These are phyloP conservation scores for Argopecten irradians DNA, from an alignment of 1,140 invertebrate species.

Conservation along the genomic window DNA sequence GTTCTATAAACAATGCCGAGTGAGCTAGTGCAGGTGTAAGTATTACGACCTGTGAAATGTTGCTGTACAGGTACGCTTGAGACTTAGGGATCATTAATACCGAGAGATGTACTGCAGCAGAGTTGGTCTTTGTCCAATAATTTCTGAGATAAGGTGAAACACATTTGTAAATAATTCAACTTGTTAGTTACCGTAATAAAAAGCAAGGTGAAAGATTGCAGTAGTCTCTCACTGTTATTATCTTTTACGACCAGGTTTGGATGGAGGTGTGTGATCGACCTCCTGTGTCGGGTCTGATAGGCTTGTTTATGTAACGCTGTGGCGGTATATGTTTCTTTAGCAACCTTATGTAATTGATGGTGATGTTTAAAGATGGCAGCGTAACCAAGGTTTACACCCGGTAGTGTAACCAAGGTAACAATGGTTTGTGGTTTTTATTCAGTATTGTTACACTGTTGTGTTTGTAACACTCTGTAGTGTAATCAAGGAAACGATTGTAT, in stretches of 20 bases:
- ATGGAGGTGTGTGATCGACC: not conserved
- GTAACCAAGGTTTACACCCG: too few species aligned
- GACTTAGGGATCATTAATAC: not conserved
- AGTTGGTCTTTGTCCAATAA: not conserved
- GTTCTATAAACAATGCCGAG: too few species aligned
- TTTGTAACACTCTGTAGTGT: too few species aligned
- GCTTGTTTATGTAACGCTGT: not conserved
- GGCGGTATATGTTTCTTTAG: not conserved
- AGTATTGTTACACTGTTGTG: too few species aligned
- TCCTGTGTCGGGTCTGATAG: not conserved
- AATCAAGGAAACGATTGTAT: too few species aligned
- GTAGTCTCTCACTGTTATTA: too few species aligned
- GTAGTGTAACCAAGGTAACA: too few species aligned
- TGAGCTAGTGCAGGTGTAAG: too few species aligned
- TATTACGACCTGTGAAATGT: too few species aligned
- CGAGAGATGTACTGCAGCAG: not conserved
- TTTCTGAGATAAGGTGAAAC: not conserved
- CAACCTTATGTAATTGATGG: not conserved
- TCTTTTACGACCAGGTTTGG: not conserved
- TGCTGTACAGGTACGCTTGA: not conserved
- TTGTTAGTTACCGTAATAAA: not conserved
- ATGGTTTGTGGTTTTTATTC: too few species aligned
- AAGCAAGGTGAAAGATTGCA: not conserved
- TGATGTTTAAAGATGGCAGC: not conserved
- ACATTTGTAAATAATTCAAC: slow-evolving; percentile 10